Evolutionary conservation across 1,140 invertebrate genomes (phyloP).

Genomic region (Drosophila leontia): DNA sequence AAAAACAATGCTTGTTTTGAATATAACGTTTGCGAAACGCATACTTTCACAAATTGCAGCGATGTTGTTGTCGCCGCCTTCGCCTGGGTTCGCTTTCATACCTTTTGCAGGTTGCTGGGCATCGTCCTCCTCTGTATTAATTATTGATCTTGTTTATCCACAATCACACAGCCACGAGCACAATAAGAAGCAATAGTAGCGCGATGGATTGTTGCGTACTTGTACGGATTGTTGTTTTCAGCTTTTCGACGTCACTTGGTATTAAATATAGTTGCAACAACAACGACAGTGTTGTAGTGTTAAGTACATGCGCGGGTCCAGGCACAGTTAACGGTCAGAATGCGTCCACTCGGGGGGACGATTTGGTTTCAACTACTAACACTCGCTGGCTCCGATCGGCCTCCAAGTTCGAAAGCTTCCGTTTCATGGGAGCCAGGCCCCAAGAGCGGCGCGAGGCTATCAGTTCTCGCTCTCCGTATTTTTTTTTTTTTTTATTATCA

Average conservation of each 20-base stretch:
- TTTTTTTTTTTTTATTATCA: conserved; percentile 20
- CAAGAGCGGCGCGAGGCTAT: conserved; percentile 14
- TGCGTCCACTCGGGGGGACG: conserved; percentile 49
- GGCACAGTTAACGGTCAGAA: conserved; percentile 45
- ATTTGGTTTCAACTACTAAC: conserved; percentile 47
- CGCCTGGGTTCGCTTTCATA: conserved; percentile 21
- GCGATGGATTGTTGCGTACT: conserved; percentile 19
- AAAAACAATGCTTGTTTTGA: conserved; percentile 10
- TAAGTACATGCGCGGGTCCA: conserved; percentile 22
- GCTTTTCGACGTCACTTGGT: conserved; percentile 42
- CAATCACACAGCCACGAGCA: conserved; percentile 11
- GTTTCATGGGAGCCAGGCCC: conserved; percentile 5
- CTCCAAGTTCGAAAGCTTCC: conserved; percentile 22
- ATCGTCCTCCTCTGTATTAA: conserved; percentile 30
- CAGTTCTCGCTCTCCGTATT: conserved; percentile 2
- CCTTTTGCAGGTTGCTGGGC: conserved; percentile 69
- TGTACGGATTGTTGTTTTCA: conserved; percentile 5
- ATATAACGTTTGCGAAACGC: conserved; percentile 24
- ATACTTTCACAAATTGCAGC: neutral
- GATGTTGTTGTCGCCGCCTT: conserved; percentile 1
- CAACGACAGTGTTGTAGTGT: conserved; percentile 28
- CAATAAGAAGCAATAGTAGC: conserved; percentile 14
- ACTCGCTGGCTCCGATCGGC: conserved; percentile 42
- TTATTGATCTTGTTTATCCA: conserved; percentile 15
- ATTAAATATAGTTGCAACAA: conserved; percentile 38